Percentiles rank a stretch among this genome's conserved stretches.
Evolutionary conservation across 2,797 vertebrate genomes (phyloP).

Genomic region (Harpagifer antarcticus): DNA sequence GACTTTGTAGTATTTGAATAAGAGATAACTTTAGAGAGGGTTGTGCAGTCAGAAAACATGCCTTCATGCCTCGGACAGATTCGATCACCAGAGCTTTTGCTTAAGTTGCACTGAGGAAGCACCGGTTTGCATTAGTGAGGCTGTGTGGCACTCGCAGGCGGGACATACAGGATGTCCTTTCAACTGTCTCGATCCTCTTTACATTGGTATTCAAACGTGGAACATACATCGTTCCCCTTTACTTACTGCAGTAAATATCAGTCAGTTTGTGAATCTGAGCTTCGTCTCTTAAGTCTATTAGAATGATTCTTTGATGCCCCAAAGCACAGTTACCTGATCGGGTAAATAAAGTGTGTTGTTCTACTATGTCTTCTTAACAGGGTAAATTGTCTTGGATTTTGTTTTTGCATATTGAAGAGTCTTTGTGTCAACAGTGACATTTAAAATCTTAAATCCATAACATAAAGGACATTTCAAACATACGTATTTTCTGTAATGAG

Average conservation of each 20-base stretch:
- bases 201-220: neutral
- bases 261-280: neutral
- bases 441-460: no score
- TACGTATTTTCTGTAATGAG: no score
- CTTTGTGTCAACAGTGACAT: no score
- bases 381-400: no score
- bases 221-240: neutral
- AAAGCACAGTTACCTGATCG: neutral
- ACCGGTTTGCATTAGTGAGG: conserved; percentile 4
- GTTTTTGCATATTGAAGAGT: no score
- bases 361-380: no score
- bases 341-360: neutral
- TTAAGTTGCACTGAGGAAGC: conserved; percentile 16
- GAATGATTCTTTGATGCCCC: neutral
- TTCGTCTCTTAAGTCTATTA: neutral
- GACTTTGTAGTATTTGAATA: neutral
- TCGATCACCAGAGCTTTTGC: conserved; percentile 23
- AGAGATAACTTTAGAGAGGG: neutral
- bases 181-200: neutral
- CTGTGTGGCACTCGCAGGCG: conserved; percentile 8
- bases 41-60: neutral
- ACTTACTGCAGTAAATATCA: conserved; percentile 14
- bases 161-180: conserved; percentile 29
- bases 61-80: neutral
- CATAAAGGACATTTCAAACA: no score